These are phyloP conservation scores for Halictus quadricinctus DNA, from an alignment of 2,888 invertebrate genomes.

Conservation along the genomic window DNA sequence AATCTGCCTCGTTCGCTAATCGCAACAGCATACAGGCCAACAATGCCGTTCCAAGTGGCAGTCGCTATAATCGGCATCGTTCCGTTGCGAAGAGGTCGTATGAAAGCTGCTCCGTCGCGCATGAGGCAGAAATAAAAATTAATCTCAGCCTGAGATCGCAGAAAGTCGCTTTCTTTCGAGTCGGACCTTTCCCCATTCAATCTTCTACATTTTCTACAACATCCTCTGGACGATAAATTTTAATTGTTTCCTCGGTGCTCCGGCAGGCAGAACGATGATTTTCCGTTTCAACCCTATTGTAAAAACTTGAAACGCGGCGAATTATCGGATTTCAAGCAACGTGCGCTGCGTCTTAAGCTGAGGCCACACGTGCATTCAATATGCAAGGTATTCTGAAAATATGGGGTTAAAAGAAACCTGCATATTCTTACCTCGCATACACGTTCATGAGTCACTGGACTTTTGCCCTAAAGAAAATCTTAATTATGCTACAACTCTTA, in stretches of 20 bases:
- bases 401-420: not conserved
- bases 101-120: not conserved
- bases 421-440: not conserved
- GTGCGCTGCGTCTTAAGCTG: not conserved
- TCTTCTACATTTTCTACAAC: not conserved
- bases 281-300: slow-evolving; percentile 21
- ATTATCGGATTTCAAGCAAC: slow-evolving; percentile 43
- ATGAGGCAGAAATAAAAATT: slow-evolving; percentile 20
- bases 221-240: slow-evolving; percentile 41
- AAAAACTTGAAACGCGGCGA: slow-evolving; percentile 37
- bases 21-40: not conserved
- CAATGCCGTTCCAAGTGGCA: not conserved
- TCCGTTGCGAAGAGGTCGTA: not conserved
- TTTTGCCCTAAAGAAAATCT: not conserved
- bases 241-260: slow-evolving; percentile 37
- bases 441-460: not conserved
- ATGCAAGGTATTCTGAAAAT: not conserved
- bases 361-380: not conserved
- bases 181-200: not conserved
- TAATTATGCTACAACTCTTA: not conserved
- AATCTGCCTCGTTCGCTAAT: not conserved
- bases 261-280: slow-evolving; percentile 19
- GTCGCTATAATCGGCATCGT: slow-evolving; percentile 2
- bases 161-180: not conserved
- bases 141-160: slow-evolving; percentile 25